Conservation (phyloP, 2,113 vertebrate genomes). For the Myotis davidii region DNA sequence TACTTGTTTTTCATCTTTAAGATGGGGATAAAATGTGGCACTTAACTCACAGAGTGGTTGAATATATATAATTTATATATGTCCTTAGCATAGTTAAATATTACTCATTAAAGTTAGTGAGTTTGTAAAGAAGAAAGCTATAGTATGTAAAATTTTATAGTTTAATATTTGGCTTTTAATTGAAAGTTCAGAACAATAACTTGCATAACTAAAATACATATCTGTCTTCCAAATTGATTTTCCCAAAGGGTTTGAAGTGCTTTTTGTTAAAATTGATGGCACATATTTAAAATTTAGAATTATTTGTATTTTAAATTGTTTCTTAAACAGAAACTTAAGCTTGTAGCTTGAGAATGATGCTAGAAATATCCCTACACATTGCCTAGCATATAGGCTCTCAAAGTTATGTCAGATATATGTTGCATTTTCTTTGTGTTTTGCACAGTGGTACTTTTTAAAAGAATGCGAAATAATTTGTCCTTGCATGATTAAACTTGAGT, state of each 20-base stretch:
- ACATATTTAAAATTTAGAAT: not conserved
- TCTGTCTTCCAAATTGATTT: not conserved
- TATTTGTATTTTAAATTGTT: slow-evolving; percentile 28
- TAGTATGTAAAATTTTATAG: not conserved
- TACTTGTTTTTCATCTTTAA: not conserved
- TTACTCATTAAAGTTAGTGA: not conserved
- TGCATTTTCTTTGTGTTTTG: slow-evolving; percentile 49
- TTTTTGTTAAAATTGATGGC: slow-evolving; percentile 43
- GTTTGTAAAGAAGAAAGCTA: not conserved
- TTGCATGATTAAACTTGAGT: not conserved
- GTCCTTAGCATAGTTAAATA: not conserved
- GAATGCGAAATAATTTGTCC: not conserved
- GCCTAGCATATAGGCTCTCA: not conserved
- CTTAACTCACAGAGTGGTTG: not conserved
- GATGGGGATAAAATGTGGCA: not conserved
- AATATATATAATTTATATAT: not conserved
- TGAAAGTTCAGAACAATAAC: not conserved
- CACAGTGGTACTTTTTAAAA: not conserved
- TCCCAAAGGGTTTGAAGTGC: not conserved
- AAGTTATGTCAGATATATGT: not conserved
- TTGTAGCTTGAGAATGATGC: not conserved
- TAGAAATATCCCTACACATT: not conserved
- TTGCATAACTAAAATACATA: not conserved
- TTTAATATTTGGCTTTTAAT: slow-evolving; percentile 39
- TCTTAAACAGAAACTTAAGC: slow-evolving; percentile 18